These are phyloP conservation scores for Temnothorax unifasciatus DNA, from an alignment of 2,888 invertebrate genomes.

Conservation along the genomic window DNA sequence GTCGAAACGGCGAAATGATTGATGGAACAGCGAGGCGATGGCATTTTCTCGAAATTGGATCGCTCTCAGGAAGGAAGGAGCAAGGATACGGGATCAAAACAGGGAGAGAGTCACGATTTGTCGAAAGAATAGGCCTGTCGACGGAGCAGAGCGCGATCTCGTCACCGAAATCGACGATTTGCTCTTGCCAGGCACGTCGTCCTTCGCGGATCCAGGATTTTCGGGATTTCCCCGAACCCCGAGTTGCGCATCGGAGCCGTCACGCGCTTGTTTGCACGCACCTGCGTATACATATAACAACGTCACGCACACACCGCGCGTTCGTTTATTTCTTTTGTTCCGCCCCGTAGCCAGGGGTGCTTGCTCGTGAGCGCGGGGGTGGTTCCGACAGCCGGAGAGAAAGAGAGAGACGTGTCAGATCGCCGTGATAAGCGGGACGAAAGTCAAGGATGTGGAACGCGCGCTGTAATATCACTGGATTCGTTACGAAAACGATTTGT, in stretches of 20 bases:
- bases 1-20: slow-evolving; percentile 63
- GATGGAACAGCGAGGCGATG: slow-evolving; percentile 68
- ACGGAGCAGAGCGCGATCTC: slow-evolving; percentile 59
- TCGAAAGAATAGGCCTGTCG: slow-evolving; percentile 75
- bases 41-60: slow-evolving; percentile 73
- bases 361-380: slow-evolving; percentile 38
- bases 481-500: slow-evolving; percentile 47
- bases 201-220: slow-evolving; percentile 68
- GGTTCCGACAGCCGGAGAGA: slow-evolving; percentile 59
- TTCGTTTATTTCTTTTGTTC: slow-evolving; percentile 86
- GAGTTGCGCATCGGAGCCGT: slow-evolving; percentile 43
- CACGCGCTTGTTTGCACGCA: slow-evolving; percentile 80
- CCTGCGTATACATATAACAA: slow-evolving; percentile 82
- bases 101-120: slow-evolving; percentile 69
- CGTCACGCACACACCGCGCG: slow-evolving; percentile 84
- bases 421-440: slow-evolving; percentile 67
- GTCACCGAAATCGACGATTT: slow-evolving; percentile 69
- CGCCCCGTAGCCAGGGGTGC: slow-evolving; percentile 82
- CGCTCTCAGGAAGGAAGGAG: slow-evolving; percentile 42
- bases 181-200: slow-evolving; percentile 75
- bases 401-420: slow-evolving; percentile 66
- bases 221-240: slow-evolving; percentile 61
- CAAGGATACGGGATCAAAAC: slow-evolving; percentile 37
- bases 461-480: slow-evolving; percentile 11
- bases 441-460: slow-evolving; percentile 45